These are phyloP conservation scores for Morone chrysops DNA, from an alignment of 2,113 vertebrate species.

Conservation along the genomic window DNA sequence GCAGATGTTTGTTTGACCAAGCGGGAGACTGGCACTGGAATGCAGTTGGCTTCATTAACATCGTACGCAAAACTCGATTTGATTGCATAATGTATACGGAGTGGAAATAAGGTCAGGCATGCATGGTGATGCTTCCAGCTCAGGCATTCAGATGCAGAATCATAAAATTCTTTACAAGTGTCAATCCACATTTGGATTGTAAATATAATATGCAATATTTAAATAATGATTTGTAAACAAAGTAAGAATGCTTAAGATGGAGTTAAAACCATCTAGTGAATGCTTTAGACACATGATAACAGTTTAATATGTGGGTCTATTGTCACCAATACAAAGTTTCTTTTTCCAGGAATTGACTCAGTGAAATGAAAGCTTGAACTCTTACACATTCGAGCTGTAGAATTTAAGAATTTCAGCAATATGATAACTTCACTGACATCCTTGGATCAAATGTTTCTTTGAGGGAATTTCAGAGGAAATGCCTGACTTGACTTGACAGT, in stretches of 20 bases:
- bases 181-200: constrained; percentile 12
- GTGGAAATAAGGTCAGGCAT: constrained; percentile 62
- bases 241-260: constrained; percentile 2
- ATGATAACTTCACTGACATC: constrained; percentile 24
- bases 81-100: constrained; percentile 68
- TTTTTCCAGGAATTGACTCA: not conserved
- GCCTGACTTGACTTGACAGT: constrained; percentile 13
- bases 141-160: constrained; percentile 24
- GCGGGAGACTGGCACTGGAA: constrained; percentile 41
- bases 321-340: not conserved
- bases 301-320: constrained; percentile 1
- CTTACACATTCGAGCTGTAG: not conserved
- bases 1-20: constrained; percentile 70
- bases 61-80: constrained; percentile 47
- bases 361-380: constrained; percentile 7
- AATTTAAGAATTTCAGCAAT: constrained; percentile 20
- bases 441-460: constrained; percentile 20
- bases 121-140: constrained; percentile 5
- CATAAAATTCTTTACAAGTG: not conserved
- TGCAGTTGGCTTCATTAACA: constrained; percentile 66
- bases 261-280: constrained; percentile 5
- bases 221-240: constrained; percentile 6
- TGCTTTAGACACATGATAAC: not conserved
- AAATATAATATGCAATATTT: constrained; percentile 18
- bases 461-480: constrained; percentile 30